phyloP scores from a whole-genome alignment of 2,888 invertebrate genomes.

The Dynastes hyllus region DNA sequence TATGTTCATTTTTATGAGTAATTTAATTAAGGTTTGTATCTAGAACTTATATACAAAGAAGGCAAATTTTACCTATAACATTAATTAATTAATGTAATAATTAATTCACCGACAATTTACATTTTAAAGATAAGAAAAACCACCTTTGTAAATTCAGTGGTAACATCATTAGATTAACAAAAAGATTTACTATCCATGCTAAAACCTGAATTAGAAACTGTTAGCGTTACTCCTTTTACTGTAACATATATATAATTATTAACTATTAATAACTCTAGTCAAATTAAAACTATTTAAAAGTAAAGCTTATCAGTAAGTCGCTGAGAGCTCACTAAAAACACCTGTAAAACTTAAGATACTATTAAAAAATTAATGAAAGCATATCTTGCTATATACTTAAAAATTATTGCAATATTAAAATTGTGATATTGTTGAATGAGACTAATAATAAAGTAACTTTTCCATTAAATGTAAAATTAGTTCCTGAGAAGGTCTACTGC shows the following conservation, averaged over 20 bases:
- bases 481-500: constrained; percentile 64
- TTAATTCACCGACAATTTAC: not conserved
- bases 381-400: constrained; percentile 67
- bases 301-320: constrained; percentile 45
- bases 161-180: constrained; percentile 5
- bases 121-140: constrained; percentile 13
- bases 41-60: not conserved
- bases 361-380: constrained; percentile 65
- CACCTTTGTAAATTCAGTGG: constrained; percentile 26
- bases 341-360: constrained; percentile 41
- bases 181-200: constrained; percentile 1
- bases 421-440: constrained; percentile 72
- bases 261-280: constrained; percentile 47
- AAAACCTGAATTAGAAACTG: constrained; percentile 38
- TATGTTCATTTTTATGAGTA: not conserved
- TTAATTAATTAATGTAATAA: too few relatives aligned
- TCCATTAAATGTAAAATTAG: constrained; percentile 69
- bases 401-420: constrained; percentile 72
- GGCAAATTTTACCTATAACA: too few relatives aligned
- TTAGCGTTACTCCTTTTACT: constrained; percentile 46
- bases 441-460: constrained; percentile 69
- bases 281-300: constrained; percentile 47
- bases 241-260: constrained; percentile 48
- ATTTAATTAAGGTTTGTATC: not conserved
- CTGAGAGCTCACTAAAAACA: constrained; percentile 42